Evolutionary conservation across 2,888 invertebrate species (phyloP).

Genomic region (Pachymerium ferrugineum): DNA sequence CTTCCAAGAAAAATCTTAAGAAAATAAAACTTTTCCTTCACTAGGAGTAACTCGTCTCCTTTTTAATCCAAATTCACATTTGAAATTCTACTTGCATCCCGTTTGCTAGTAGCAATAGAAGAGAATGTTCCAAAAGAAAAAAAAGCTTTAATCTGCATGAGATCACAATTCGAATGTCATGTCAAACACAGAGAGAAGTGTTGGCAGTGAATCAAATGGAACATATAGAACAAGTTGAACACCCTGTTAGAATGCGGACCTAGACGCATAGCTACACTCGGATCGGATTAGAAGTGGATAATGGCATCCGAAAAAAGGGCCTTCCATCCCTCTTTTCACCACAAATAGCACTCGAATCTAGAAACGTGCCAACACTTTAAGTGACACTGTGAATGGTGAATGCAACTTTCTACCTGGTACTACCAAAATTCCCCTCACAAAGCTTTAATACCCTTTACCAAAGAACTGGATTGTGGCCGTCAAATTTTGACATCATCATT

Average conservation of each 20-base stretch:
- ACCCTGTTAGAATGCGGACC: slow-evolving; percentile 8
- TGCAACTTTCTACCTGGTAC: background rate
- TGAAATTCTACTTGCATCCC: too few species aligned
- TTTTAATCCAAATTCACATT: too few species aligned
- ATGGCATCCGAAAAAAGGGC: background rate
- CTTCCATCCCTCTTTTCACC: background rate
- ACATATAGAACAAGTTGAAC: background rate
- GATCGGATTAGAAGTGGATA: slow-evolving; percentile 13
- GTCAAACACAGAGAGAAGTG: background rate
- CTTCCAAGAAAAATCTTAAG: too few species aligned
- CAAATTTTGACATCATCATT: slow-evolving; percentile 3
- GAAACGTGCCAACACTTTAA: slow-evolving; percentile 8
- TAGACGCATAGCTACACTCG: background rate
- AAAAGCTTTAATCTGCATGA: background rate
- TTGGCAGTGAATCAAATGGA: slow-evolving; percentile 13
- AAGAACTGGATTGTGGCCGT: background rate
- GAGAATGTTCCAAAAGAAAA: too few species aligned
- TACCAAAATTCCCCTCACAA: background rate
- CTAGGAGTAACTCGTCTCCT: too few species aligned
- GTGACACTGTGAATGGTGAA: background rate
- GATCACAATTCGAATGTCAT: slow-evolving; percentile 8
- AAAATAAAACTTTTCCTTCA: too few species aligned
- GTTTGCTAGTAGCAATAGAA: too few species aligned
- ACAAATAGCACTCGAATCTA: slow-evolving; percentile 8
- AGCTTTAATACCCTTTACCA: background rate